Conservation (phyloP, 2,113 vertebrate genomes). For the Myotis davidii region DNA sequence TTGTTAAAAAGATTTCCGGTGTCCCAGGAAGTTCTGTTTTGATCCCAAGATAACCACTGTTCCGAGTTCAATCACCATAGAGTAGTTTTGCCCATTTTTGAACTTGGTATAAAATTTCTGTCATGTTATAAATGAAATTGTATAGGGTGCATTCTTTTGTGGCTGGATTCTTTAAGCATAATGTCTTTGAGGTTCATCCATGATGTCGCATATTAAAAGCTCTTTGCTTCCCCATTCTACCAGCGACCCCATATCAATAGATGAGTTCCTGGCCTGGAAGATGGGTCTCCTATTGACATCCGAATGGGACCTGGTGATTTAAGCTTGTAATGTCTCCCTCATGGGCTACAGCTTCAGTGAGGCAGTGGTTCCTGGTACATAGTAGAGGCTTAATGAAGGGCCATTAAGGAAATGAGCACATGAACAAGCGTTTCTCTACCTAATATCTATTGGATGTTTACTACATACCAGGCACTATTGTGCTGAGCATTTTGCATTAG, state of each 20-base stretch:
- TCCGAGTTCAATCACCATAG: neutral
- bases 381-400: neutral
- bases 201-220: neutral
- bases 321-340: neutral
- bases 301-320: neutral
- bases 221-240: neutral
- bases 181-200: neutral
- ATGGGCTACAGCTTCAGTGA: neutral
- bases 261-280: neutral
- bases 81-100: neutral
- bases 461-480: rapidly evolving
- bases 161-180: neutral
- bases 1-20: neutral
- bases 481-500: neutral
- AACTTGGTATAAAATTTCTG: neutral
- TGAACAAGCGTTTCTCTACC: neutral
- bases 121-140: neutral
- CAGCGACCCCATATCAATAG: neutral
- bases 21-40: neutral
- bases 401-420: neutral
- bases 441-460: neutral
- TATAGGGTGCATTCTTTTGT: neutral
- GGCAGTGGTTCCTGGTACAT: neutral
- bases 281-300: neutral
- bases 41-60: neutral